phyloP scores from a whole-genome alignment of 1,140 invertebrate species.

The Onthophagus taurus region DNA sequence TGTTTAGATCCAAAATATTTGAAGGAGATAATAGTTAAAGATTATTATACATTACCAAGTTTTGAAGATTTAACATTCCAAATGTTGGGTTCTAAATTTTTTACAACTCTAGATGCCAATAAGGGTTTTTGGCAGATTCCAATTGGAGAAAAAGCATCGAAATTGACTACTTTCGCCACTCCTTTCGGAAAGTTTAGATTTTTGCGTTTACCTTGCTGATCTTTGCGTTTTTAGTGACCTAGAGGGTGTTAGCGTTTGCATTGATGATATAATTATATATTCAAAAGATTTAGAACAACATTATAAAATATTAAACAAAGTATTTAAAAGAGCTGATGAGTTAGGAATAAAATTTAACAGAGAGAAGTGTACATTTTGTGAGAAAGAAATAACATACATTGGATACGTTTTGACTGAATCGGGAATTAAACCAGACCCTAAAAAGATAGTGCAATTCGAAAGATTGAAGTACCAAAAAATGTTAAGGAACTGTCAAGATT shows the following conservation, averaged over 20 bases:
- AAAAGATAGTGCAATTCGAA: conserved; percentile 4
- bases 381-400: conserved; percentile 26
- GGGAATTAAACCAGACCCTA: conserved; percentile 29
- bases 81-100: conserved; percentile 32
- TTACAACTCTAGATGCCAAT: conserved; percentile 38
- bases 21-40: conserved; percentile 37
- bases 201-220: conserved; percentile 31
- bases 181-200: conserved; percentile 31
- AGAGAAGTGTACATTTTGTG: conserved; percentile 31
- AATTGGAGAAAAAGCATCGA: conserved; percentile 19
- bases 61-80: conserved; percentile 34
- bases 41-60: conserved; percentile 35
- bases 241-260: conserved; percentile 26
- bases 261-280: conserved; percentile 34
- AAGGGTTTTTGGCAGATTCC: conserved; percentile 28
- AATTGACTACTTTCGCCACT: conserved; percentile 21
- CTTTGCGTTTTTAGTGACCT: conserved; percentile 26
- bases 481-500: conserved; percentile 15
- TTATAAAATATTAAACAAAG: conserved; percentile 27
- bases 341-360: conserved; percentile 33
- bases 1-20: conserved; percentile 42
- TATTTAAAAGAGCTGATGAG: conserved; percentile 27
- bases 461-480: conserved; percentile 8
- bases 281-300: conserved; percentile 25
- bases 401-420: conserved; percentile 29